phyloP scores from a whole-genome alignment of 2,113 vertebrate species.

The Alethe castanea region DNA sequence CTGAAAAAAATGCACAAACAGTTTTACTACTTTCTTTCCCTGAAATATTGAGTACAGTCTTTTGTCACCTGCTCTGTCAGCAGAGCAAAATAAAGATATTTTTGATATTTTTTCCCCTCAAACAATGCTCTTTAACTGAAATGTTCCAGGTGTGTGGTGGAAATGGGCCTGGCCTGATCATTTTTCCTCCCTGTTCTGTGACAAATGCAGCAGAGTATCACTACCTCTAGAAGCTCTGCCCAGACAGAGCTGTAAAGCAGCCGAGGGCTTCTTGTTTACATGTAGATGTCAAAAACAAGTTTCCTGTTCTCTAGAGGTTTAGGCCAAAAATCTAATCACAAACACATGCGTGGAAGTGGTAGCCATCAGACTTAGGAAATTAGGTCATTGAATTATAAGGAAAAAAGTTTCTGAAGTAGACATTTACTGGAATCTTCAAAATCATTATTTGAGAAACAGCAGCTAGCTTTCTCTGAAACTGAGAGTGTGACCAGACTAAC shows the following conservation, averaged over 20 bases:
- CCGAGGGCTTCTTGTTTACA: slow-evolving; percentile 11
- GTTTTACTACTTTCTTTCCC: not conserved
- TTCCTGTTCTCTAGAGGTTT: slow-evolving; percentile 41
- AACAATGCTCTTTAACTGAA: not conserved
- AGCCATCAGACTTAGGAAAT: slow-evolving; percentile 42
- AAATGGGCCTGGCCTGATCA: not conserved
- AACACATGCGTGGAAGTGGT: slow-evolving; percentile 40
- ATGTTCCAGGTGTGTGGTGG: accelerated
- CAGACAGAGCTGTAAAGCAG: not conserved
- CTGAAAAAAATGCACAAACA: not conserved
- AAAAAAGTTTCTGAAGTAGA: not conserved
- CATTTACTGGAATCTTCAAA: not conserved
- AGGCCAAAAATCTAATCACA: slow-evolving; percentile 27
- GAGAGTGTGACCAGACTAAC: not conserved
- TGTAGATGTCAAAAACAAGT: slow-evolving; percentile 39
- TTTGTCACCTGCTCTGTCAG: not conserved
- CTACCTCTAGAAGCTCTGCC: not conserved
- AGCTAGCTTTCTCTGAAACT: not conserved
- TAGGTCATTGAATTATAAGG: not conserved
- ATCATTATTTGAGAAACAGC: slow-evolving; percentile 20
- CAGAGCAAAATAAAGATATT: not conserved
- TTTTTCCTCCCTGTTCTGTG: not conserved
- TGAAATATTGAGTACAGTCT: not conserved
- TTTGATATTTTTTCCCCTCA: not conserved
- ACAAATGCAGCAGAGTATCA: not conserved